A percentile compares a stretch with the other conserved stretches of the same genome.
These are phyloP conservation scores for Lampropteryx suffumata DNA, from an alignment of 2,888 invertebrate genomes.

Conservation along the genomic window DNA sequence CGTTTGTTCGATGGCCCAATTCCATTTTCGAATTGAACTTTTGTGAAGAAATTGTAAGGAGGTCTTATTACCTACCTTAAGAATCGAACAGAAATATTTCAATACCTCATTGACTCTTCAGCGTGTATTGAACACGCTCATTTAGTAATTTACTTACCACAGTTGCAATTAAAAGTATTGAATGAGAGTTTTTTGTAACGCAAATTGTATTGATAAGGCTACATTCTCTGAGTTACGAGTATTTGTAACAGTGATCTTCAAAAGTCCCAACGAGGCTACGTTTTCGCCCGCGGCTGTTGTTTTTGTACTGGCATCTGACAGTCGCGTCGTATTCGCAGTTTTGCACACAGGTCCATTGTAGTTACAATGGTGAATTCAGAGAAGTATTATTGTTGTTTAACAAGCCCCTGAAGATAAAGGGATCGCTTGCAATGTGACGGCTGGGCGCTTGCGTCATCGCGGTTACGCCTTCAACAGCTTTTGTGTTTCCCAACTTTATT, in stretches of 20 bases:
- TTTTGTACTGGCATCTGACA: conserved; percentile 52
- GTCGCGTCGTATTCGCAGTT: conserved; percentile 33
- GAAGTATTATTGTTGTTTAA: conserved; percentile 43
- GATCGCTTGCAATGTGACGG: conserved; percentile 51
- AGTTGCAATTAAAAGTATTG: conserved; percentile 32
- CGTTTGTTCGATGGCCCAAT: background rate
- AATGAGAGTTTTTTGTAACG: conserved; percentile 17
- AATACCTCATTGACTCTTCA: conserved; percentile 31
- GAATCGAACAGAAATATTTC: conserved; percentile 13
- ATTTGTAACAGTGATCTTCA: conserved; percentile 24
- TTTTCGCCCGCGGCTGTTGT: conserved; percentile 39
- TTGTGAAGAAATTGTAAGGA: conserved; percentile 1
- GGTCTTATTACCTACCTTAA: background rate
- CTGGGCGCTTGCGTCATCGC: conserved; percentile 30
- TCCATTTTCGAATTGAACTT: conserved; percentile 8
- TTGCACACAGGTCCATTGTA: conserved; percentile 34
- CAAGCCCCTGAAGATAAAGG: conserved; percentile 39
- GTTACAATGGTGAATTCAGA: conserved; percentile 37
- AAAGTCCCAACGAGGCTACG: conserved; percentile 21
- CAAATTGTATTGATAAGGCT: background rate
- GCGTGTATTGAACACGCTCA: conserved; percentile 17
- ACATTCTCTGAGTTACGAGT: conserved; percentile 10
- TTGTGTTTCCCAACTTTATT: conserved; percentile 38
- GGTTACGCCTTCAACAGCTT: conserved; percentile 37
- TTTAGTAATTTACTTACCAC: conserved; percentile 33